Evolutionary conservation across 1,140 invertebrate species (phyloP), one percentile per base, ranked within the genome.

Genomic region (Tachypleus tridentatus): DNA sequence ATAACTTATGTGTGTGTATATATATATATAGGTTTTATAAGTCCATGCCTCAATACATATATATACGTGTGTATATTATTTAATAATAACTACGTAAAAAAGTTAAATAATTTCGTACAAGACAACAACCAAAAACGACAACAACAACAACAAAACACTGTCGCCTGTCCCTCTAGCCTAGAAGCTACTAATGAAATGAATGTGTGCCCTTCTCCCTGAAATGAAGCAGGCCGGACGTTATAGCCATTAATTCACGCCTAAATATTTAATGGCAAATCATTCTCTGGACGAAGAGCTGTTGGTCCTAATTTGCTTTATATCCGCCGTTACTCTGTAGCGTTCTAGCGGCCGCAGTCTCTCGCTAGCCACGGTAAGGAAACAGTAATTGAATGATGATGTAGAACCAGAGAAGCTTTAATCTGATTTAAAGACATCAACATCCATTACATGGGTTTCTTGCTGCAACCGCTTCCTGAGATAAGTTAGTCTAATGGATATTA

Each of bases 241-340:
- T 29, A 29, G 29, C 29, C 66, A 67, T 67, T 67, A 67, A 67
- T 67, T 67, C 66, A 59, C 64, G 64, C 64, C 59, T 69, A 65
- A 64, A 69, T 66, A 69, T 66, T 69, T 68, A 60, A 65, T 68
- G 61, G 61, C 61, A 66, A 65, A 68, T 65, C 61, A 61, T 68
- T 66, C 61, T 66, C 52, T 59, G 61, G 49, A 52, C 63, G 60
- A 68, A 68, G 64, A 62, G 66, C 63, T 64, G 66, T 67, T 64
- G 66, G 60, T 64, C 63, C 64, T 67, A 67, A 67, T 67, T 67
- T 64, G 60, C 63, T 67, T 67, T 67, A 51, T 47, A 6, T 5
- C 11, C 54, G 62, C 4, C 4, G 49, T 29, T 29, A 29, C 29
- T 29, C 29, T 29, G 29, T 29, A 29, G 29, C n/a, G 58, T 57